These are phyloP conservation scores for Aproaerema taeniolella DNA, from an alignment of 2,888 invertebrate species.

Conservation along the genomic window DNA sequence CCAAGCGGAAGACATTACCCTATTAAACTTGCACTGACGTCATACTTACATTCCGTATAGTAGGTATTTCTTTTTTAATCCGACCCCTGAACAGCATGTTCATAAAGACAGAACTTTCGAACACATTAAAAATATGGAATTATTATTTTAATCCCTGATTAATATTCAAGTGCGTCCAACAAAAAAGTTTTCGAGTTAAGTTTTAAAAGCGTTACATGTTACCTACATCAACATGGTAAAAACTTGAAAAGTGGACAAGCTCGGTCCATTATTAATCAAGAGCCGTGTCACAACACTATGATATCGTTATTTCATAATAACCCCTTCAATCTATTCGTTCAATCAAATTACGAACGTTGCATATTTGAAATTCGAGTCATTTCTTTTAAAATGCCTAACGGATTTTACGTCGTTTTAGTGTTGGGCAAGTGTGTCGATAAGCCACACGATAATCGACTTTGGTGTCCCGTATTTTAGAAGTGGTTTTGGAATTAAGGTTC, in stretches of 20 bases:
- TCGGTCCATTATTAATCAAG: constrained; percentile 73
- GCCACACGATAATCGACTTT: constrained; percentile 28
- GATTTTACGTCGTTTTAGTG: constrained; percentile 23
- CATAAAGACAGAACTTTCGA: constrained; percentile 8
- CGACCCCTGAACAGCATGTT: too few relatives aligned
- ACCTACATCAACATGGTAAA: constrained; percentile 55
- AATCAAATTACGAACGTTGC: constrained; percentile 23
- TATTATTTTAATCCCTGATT: constrained; percentile 10
- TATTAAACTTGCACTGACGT: too few relatives aligned
- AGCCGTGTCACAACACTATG: constrained; percentile 72
- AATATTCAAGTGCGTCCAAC: constrained; percentile 7
- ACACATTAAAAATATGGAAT: constrained; percentile 12
- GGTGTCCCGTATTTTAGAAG: constrained; percentile 12
- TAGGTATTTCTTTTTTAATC: too few relatives aligned
- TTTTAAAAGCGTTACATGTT: constrained; percentile 56
- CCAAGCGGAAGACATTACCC: too few relatives aligned
- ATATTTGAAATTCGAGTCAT: accelerated
- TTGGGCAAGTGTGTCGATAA: constrained; percentile 18
- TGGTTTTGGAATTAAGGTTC: constrained; percentile 19
- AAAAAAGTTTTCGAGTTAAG: constrained; percentile 11
- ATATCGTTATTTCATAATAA: constrained; percentile 70
- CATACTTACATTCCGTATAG: too few relatives aligned
- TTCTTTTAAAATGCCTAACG: constrained; percentile 17
- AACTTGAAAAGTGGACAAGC: constrained; percentile 50
- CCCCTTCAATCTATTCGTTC: constrained; percentile 43